Evolutionary conservation across 1,140 invertebrate species (phyloP).

Genomic region (Lasioglossum baleicum): DNA sequence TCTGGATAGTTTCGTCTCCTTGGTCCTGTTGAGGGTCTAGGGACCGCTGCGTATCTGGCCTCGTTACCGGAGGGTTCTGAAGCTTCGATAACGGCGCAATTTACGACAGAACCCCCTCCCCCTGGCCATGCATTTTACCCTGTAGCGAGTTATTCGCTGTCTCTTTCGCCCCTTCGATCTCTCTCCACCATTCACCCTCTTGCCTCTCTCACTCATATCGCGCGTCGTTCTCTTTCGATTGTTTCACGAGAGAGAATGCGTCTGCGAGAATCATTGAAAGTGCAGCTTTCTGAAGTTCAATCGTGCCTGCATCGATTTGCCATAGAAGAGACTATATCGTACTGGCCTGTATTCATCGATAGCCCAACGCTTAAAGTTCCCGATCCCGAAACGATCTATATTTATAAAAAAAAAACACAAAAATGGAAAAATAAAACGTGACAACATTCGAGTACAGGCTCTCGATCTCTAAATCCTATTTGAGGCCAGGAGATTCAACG

Average conservation of each 20-base stretch:
- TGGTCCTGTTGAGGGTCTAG: background rate
- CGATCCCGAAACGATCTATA: background rate
- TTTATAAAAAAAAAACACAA: background rate
- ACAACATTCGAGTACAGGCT: too few species aligned
- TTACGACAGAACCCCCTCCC: constrained; percentile 2
- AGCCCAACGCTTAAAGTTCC: background rate
- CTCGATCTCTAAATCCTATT: background rate
- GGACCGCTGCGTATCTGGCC: constrained; percentile 20
- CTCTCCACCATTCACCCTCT: background rate
- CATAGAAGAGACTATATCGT: background rate
- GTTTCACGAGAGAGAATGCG: background rate
- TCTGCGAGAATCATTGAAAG: background rate
- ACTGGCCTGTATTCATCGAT: background rate
- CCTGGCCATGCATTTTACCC: constrained; percentile 14
- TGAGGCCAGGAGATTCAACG: background rate
- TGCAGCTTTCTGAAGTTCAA: background rate
- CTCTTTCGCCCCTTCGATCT: background rate
- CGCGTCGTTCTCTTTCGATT: background rate
- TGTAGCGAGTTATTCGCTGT: constrained; percentile 8
- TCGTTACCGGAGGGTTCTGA: constrained; percentile 22
- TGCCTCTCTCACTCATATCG: background rate
- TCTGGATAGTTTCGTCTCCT: constrained; percentile 5
- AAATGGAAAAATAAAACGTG: too few species aligned
- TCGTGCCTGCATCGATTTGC: background rate
- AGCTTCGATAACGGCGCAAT: constrained; percentile 36